Evolutionary conservation across 2,888 invertebrate genomes (phyloP).

Genomic region (Bellardia pandia): DNA sequence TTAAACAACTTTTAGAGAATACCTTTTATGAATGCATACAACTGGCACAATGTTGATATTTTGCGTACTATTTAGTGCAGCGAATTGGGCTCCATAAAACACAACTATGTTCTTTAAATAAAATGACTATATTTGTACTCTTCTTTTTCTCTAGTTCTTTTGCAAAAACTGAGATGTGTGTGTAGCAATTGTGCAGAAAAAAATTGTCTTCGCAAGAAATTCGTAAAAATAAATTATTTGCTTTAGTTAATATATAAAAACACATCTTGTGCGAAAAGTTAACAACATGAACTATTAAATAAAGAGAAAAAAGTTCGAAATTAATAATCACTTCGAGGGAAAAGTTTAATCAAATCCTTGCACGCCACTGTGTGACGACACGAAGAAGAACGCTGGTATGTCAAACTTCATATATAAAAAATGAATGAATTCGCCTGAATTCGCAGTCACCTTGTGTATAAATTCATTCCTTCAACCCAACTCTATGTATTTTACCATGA

Average conservation of each 20-base stretch:
- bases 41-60: constrained; percentile 19
- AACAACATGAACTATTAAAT: constrained; percentile 34
- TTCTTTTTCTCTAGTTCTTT: constrained; percentile 72
- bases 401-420: no score
- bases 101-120: constrained; percentile 44
- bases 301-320: constrained; percentile 12
- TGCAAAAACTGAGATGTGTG: constrained; percentile 72
- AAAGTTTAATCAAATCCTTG: constrained; percentile 45
- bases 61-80: constrained; percentile 5
- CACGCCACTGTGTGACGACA: constrained; percentile 62
- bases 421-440: no score
- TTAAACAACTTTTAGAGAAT: not conserved
- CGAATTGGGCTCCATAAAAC: not conserved
- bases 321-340: not conserved
- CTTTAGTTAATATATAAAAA: constrained; percentile 3
- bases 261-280: not conserved
- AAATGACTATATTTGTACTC: constrained; percentile 63
- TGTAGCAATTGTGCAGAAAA: constrained; percentile 70
- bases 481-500: no score
- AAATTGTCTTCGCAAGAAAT: constrained; percentile 36
- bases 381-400: constrained; percentile 29
- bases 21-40: not conserved
- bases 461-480: no score
- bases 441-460: no score
- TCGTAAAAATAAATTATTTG: constrained; percentile 47